Percentiles rank a stretch among this genome's conserved stretches.
phyloP scores from a whole-genome alignment of 2,888 invertebrate species.

The Athetis lepigone region DNA sequence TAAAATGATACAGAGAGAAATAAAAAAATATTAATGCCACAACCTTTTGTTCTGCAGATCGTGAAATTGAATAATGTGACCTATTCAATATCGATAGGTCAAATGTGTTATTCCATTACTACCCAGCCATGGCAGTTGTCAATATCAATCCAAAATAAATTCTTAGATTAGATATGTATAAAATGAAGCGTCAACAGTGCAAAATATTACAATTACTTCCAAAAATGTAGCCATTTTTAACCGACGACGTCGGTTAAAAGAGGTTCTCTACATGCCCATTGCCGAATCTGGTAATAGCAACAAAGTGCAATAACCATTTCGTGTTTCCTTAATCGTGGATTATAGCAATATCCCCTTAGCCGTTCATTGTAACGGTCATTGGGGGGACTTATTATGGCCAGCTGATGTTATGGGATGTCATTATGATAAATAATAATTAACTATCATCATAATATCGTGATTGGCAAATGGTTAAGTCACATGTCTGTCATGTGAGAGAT shows the following conservation, averaged over 20 bases:
- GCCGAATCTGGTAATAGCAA: slow-evolving; percentile 1
- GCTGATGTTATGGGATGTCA: not conserved
- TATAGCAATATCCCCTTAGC: slow-evolving; percentile 17
- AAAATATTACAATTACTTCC: not conserved
- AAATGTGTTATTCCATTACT: too few relatives aligned
- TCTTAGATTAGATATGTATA: too few relatives aligned
- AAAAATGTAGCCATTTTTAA: too few relatives aligned
- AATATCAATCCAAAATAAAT: not conserved
- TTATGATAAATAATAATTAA: slow-evolving; percentile 22
- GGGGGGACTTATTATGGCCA: slow-evolving; percentile 6
- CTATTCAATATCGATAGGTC: too few relatives aligned
- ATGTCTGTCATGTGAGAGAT: too few relatives aligned
- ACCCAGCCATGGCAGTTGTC: too few relatives aligned
- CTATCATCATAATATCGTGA: slow-evolving; percentile 8
- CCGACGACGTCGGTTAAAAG: not conserved
- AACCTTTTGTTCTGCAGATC: too few relatives aligned
- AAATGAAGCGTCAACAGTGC: not conserved
- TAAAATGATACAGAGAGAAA: too few relatives aligned
- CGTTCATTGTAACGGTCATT: not conserved
- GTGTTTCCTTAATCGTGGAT: slow-evolving; percentile 22
- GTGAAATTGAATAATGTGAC: too few relatives aligned
- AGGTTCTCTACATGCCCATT: not conserved
- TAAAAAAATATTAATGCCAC: too few relatives aligned
- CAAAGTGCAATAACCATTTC: not conserved
- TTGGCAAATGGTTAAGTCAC: too few relatives aligned